Evolutionary conservation across 2,797 vertebrate genomes (phyloP), one percentile per base, ranked within the genome.

Genomic region (Okamejei kenojei): DNA sequence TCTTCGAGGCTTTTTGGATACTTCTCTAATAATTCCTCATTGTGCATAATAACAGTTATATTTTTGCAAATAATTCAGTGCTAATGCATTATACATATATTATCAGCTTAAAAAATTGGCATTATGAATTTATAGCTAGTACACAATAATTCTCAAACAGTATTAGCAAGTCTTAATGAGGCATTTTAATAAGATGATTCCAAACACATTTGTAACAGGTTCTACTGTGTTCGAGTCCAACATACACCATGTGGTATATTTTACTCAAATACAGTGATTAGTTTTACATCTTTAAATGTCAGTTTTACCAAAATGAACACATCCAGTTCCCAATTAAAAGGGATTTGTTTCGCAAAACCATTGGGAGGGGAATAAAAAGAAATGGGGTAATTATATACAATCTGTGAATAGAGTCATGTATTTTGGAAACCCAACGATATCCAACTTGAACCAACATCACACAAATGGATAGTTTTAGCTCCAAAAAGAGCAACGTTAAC

Each of bases 101-200:
- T 88, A 88, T 68, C 84, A 88, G 63, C 84, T 88, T 88, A 68
- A 88, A 88, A 86, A 88, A 88, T 68, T 88, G 84, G 84, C 84
- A 68, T 92, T 92, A 76, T 73, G 71, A 92, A 74, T 92, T 73
- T 92, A 92, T 92, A 74, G 45, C 38, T 74, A 74, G 38, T n/a
- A 92, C 68, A 76, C 90, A 92, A 92, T 76, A 92, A 92, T 92
- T 92, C 90, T 92, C 71, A 92, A 92, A 92, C 71, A 76, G 68
- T 92, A 92, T 92, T 29, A 54, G 90, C 71, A 92, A 38, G 21
- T 92, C 90, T 92, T 92, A 92, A 92, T 92, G 71, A 92, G 90
- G 71, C 35, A 54, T 92, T 92, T 92, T 92, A 92, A 92, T 92
- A 92, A 92, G 68, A 76, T 92, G 90, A 92, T 92, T 92, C 90